Evolutionary conservation across 2,888 invertebrate genomes (phyloP).

Genomic region (Yponomeuta evonymella): DNA sequence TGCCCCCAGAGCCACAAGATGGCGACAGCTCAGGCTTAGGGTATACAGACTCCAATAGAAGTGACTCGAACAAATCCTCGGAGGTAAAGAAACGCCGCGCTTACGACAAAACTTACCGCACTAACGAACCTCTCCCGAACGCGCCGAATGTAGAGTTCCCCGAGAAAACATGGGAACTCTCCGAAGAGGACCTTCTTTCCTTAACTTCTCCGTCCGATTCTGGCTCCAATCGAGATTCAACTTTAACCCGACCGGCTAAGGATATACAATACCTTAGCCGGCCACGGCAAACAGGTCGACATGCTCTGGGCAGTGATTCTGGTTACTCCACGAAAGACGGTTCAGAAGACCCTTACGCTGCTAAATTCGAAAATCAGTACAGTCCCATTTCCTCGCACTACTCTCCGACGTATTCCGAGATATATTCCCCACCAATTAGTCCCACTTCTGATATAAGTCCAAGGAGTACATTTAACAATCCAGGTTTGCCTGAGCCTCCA

Average conservation of each 20-base stretch:
- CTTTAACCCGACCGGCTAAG: slow-evolving; percentile 75
- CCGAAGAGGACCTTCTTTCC: slow-evolving; percentile 78
- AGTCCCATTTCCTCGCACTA: slow-evolving; percentile 66
- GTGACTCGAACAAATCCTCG: slow-evolving; percentile 68
- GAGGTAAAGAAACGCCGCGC: slow-evolving; percentile 79
- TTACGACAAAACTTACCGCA: slow-evolving; percentile 89
- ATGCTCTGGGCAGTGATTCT: slow-evolving; percentile 66
- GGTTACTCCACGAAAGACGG: slow-evolving; percentile 65
- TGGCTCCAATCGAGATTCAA: slow-evolving; percentile 75
- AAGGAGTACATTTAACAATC: slow-evolving; percentile 53
- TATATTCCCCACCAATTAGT: slow-evolving; percentile 67
- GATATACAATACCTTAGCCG: slow-evolving; percentile 78
- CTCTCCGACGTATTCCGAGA: slow-evolving; percentile 70
- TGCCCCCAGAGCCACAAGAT: slow-evolving; percentile 47
- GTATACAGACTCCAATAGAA: slow-evolving; percentile 68
- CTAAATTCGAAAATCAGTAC: slow-evolving; percentile 55
- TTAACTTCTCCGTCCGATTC: slow-evolving; percentile 75
- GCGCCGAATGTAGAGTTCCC: slow-evolving; percentile 87
- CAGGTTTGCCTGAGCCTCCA: slow-evolving; percentile 59
- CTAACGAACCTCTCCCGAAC: slow-evolving; percentile 86
- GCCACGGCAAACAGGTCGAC: slow-evolving; percentile 77
- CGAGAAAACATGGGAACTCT: slow-evolving; percentile 86
- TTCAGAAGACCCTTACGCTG: slow-evolving; percentile 62
- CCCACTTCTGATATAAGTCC: slow-evolving; percentile 65
- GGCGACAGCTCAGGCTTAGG: slow-evolving; percentile 73